phyloP scores from a whole-genome alignment of 2,797 vertebrate genomes.

The Atherinosoma microstoma region DNA sequence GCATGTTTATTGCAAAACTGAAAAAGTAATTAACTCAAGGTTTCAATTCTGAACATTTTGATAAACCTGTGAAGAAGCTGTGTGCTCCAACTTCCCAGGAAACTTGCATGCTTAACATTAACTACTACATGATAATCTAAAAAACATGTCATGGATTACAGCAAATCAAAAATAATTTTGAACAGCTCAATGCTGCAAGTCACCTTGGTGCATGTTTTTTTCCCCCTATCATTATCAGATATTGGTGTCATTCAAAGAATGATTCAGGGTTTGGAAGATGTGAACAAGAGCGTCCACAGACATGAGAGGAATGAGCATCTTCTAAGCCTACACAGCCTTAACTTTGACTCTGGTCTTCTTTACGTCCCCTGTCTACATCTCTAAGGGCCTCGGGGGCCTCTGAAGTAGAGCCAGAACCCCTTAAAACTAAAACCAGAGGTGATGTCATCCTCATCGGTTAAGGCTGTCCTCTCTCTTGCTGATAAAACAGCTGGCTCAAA shows the following conservation, averaged over 20 bases:
- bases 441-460: constrained; percentile 71
- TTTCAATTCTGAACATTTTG: neutral
- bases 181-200: neutral
- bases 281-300: constrained; percentile 25
- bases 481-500: constrained; percentile 63
- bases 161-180: neutral
- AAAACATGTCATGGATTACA: neutral
- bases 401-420: constrained; percentile 68
- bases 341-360: constrained; percentile 35
- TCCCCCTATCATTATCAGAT: constrained; percentile 4
- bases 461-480: constrained; percentile 50
- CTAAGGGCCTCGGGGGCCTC: constrained; percentile 46
- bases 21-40: neutral
- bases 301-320: constrained; percentile 49
- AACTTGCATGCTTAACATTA: neutral
- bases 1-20: neutral
- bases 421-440: constrained; percentile 72
- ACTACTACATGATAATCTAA: neutral
- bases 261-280: constrained; percentile 19
- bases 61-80: neutral
- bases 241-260: constrained; percentile 2
- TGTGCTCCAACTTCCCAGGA: neutral
- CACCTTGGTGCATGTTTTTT: neutral
- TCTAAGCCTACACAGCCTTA: constrained; percentile 35
- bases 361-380: constrained; percentile 52